Base-by-base conservation (phyloP, 2,797 vertebrate species). In the Poecilia gillii region DNA sequence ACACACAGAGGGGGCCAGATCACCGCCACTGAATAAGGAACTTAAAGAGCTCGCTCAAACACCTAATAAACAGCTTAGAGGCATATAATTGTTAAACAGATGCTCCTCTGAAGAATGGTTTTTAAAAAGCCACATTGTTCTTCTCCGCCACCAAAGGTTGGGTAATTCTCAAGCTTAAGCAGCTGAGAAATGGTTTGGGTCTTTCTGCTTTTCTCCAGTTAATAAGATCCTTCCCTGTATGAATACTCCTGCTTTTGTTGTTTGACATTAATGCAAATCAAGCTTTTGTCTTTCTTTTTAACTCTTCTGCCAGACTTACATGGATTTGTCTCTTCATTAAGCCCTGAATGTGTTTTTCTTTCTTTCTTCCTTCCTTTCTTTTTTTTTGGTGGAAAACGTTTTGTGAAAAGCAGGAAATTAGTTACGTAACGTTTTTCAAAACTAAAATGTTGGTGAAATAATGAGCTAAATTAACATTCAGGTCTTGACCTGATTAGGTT, bases 31-130 rank as follows among this genome's bases (percentile, higher is more conserved):
- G 82, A 93, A 93, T 89, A 84, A 92, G 91, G 86, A 91, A 92
- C 93, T 92, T 92, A 91, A 92, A 93, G 91, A 91, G 93, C 88
- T 90, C 87, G 91, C 79, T 85, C 79, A 79, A 78, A 84, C 90
- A 92, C 91, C 92, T 92, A 93, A 94, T 94, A 94, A 94, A 92
- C 88, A 91, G 92, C 91, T 94, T 92, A 92, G 88, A 86, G 86
- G 85, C 89, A 73, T 81, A 88, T 92, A 88, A 94, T 93, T 93
- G 91, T 92, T 90, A 84, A 75, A 76, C 91, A 87, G 90, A 91
- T 74, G 86, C 90, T 88, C 87, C 87, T 82, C 84, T 84, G 74
- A 83, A 89, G 91, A 94, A 93, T 88, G 81, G 85, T 79, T 81
- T 91, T 92, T 91, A 93, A 86, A 93, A 91, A 91, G 89, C 90